Base-by-base conservation (phyloP, 2,113 vertebrate species). In the Halcyon malimbica region DNA sequence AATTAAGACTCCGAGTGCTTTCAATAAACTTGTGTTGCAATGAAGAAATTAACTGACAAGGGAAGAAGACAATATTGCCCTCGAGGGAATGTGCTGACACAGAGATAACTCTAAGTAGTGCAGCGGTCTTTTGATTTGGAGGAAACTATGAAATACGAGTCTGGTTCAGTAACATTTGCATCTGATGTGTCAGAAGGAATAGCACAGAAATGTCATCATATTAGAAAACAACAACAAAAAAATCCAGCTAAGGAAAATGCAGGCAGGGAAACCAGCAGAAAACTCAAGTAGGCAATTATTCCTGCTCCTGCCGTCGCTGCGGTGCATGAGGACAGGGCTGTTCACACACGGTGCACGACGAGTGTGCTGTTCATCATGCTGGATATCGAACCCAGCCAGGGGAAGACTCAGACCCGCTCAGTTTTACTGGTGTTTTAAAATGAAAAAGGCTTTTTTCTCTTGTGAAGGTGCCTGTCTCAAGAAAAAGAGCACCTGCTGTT, bases 41-140 rank as follows among this genome's bases (percentile, higher is more conserved):
- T 76, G 93, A 89, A 81, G 87, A 96, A 97, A 97, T 96, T 92
- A 96, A 94, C 41, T 90, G 54, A 64, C 85, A 67, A 70, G 79
- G 62, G 71, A 78, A 84, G 93, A 97, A 93, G 81, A 71, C 77
- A 77, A 24, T 83, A 64, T 79, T 87, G 60, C 76, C 94, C 94
- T 89, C 1, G 1, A 60, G 84, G 94, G 90, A 94, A 89, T 83
- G 59, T 92, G 87, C 88, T 84, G 80, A 94, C 87, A 89, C 29
- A 75, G 79, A 95, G 95, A 86, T 86, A 94, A 87, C 80, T 96
- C 73, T 13, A 57, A 93, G 79, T 62, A 65, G 44, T 90, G 89
- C 80, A 68, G 50, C 25, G 89, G 59, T 81, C 56, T 84, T 95
- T 94, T 91, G 69, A 81, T 94, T 89, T 92, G 74, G 65, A 65